phyloP scores from a whole-genome alignment of 2,888 invertebrate genomes.

The Sinelater perroti region DNA sequence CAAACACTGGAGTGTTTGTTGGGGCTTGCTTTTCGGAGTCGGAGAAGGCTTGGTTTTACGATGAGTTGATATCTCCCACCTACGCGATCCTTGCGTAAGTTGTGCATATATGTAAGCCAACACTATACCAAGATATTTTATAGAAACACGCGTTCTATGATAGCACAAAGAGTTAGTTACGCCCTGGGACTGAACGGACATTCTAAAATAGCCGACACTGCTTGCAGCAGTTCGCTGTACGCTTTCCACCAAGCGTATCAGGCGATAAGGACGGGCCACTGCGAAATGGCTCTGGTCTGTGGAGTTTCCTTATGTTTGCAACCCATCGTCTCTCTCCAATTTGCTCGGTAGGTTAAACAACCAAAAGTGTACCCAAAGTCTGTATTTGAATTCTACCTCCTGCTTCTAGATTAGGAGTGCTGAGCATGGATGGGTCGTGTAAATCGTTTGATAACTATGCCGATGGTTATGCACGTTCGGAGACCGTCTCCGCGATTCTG shows the following conservation, averaged over 20 bases:
- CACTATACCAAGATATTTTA: neutral
- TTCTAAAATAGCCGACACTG: constrained; percentile 88
- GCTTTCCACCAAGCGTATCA: constrained; percentile 85
- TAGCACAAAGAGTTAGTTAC: constrained; percentile 90
- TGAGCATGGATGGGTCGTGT: constrained; percentile 86
- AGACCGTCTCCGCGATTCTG: constrained; percentile 75
- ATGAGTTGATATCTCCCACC: constrained; percentile 10
- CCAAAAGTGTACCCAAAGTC: constrained; percentile 62
- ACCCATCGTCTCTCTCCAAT: constrained; percentile 86
- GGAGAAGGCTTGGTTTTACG: constrained; percentile 75
- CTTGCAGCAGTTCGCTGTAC: constrained; percentile 90
- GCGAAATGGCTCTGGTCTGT: constrained; percentile 88
- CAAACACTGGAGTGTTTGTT: constrained; percentile 81
- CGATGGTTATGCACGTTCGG: constrained; percentile 83
- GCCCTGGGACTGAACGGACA: constrained; percentile 90
- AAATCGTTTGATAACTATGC: constrained; percentile 89
- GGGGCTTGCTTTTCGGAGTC: constrained; percentile 81
- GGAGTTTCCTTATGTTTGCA: constrained; percentile 85
- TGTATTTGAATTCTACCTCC: neutral
- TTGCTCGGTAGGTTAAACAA: constrained; percentile 66
- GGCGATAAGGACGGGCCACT: constrained; percentile 79
- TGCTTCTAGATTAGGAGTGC: constrained; percentile 74
- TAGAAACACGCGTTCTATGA: constrained; percentile 81
- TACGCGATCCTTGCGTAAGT: constrained; percentile 65
- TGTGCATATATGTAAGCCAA: neutral